phyloP scores from a whole-genome alignment of 2,888 invertebrate species.

The Drosophila macrothrix region DNA sequence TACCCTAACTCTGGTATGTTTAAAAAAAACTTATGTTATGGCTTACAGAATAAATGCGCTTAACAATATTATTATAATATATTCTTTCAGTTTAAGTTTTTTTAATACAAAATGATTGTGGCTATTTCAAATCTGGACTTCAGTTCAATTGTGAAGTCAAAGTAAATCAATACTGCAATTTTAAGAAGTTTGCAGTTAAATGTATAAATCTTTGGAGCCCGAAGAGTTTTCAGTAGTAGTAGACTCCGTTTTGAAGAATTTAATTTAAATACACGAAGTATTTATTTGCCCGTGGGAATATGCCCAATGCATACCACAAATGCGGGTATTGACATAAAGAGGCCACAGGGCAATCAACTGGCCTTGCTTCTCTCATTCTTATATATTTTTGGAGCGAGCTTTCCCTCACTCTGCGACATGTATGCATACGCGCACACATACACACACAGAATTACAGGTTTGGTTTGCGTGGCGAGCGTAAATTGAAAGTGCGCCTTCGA shows the following conservation, averaged over 20 bases:
- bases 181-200: not conserved
- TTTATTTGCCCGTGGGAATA: constrained; percentile 8
- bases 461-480: constrained; percentile 33
- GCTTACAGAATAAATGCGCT: not conserved
- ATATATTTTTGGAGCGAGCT: constrained; percentile 29
- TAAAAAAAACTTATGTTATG: not conserved
- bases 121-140: not conserved
- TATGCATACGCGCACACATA: constrained; percentile 9
- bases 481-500: constrained; percentile 34
- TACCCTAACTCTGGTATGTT: constrained; percentile 13
- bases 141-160: not conserved
- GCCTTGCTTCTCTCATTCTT: constrained; percentile 43
- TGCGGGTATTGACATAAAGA: constrained; percentile 14
- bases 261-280: not conserved
- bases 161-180: not conserved
- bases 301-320: not conserved
- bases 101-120: not conserved
- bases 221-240: not conserved
- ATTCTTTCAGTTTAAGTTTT: not conserved
- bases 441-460: constrained; percentile 2
- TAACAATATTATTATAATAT: not conserved
- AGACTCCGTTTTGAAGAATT: not conserved
- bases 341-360: constrained; percentile 52
- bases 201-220: not conserved
- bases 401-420: constrained; percentile 23